Evolutionary conservation across 2,113 vertebrate genomes (phyloP), one percentile per base, ranked within the genome.

Genomic region (Neolamprologus cancellatus): DNA sequence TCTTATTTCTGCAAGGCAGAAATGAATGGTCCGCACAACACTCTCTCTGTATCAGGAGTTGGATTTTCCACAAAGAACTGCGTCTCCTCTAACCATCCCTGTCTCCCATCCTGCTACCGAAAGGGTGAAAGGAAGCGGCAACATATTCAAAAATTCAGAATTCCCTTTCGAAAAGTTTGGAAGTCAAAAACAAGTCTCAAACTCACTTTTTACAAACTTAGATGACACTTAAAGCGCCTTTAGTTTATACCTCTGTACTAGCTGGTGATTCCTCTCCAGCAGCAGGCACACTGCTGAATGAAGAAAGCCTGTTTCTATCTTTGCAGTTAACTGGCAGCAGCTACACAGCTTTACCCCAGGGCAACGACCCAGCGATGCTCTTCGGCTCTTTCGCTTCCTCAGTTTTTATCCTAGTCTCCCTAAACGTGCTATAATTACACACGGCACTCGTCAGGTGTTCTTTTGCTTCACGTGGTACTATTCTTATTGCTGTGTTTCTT

Each of bases 381-480:
- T 88, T 93, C 83, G 66, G 57, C 83, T 79, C 66, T 88, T 87
- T 84, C 41, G 48, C 57, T 87, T 48, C 79, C 80, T 87, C n/a
- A 41, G n/a, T 87, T 87, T 79, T 85, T 59, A 69, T 91, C 64
- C 82, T 89, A 79, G 84, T 82, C 88, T 93, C 84, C 81, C 78
- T 84, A 88, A 91, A 91, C 8, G 28, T 81, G 84, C 91, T 94
- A 92, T 88, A 94, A 94, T 91, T 90, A 93, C 84, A 84, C 86
- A 61, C 82, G 50, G 4, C 10, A 6, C 64, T 84, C 39, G 53
- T 87, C 90, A 89, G 91, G 82, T 89, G 83, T 78, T 87, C 69
- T 41, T 83, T 57, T 28, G 32, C 76, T 76, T 83, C 79, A 83
- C 52, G 78, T 12, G 50, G 8, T 84, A 84, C 86, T 85, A 87